These are phyloP conservation scores for Neocrepidodera transversa DNA, from an alignment of 2,888 invertebrate genomes.

Conservation along the genomic window DNA sequence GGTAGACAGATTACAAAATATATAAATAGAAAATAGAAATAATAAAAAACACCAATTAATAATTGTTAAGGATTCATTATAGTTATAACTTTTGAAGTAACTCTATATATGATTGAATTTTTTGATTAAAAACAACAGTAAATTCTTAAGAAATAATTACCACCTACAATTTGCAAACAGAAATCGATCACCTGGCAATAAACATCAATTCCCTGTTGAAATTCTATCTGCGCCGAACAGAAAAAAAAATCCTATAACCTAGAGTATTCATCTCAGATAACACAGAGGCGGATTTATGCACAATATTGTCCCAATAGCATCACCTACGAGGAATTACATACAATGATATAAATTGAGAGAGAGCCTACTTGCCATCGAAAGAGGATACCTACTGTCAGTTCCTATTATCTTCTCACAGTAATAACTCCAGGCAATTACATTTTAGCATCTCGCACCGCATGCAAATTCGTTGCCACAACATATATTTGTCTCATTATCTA, in stretches of 20 bases:
- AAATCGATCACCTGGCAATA: conserved; percentile 1
- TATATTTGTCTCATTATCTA: conserved; percentile 55
- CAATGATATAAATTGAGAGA: conserved; percentile 5
- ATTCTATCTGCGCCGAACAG: conserved; percentile 1
- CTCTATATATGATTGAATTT: too few species aligned
- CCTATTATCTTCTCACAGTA: conserved; percentile 34
- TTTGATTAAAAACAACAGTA: too few species aligned
- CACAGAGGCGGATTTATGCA: conserved; percentile 31
- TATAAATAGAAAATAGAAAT: too few species aligned
- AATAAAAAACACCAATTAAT: too few species aligned
- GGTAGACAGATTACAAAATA: too few species aligned
- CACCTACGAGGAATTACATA: conserved; percentile 16
- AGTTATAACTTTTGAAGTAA: too few species aligned
- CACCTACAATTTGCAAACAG: neutral
- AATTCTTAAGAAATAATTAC: too few species aligned
- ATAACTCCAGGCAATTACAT: conserved; percentile 38
- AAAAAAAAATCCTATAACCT: conserved; percentile 16
- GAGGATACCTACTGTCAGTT: conserved; percentile 22
- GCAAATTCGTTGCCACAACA: conserved; percentile 51
- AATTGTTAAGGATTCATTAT: too few species aligned
- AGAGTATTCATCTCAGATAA: conserved; percentile 25
- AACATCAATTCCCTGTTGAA: conserved; percentile 24
- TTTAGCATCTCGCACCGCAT: conserved; percentile 34
- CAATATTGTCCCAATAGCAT: conserved; percentile 20
- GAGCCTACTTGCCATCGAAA: conserved; percentile 19